Base-by-base conservation (phyloP, 2,797 vertebrate genomes). In the Remorina albescens region DNA sequence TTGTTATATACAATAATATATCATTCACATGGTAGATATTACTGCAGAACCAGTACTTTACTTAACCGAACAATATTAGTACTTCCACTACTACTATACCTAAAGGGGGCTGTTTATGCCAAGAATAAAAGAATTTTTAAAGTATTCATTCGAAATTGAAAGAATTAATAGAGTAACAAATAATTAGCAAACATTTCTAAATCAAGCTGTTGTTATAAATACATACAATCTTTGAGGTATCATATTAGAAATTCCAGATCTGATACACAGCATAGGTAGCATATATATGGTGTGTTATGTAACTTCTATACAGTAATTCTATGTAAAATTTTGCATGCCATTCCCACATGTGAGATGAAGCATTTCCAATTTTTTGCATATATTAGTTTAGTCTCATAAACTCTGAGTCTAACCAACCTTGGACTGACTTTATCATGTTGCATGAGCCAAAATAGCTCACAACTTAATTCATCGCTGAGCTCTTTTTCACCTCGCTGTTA, bases 401-500 rank as follows among this genome's bases (percentile, higher is more conserved):
- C 19, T 19, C 53, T 67, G 16, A 72, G 28, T 58, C 68, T 61
- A 21, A 26, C 59, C 64, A 73, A 87, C 91, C 86, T 87, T 88
- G 86, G 57, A 41, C 61, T 82, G 74, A 88, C 78, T 78, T 87
- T 54, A 51, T 76, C 55, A 63, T 54, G 36, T 49, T 28, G 53
- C 80, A 47, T 4, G 12, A 77, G 53, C 74, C 54, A 85, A 78
- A 92, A 91, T 89, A 91, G 89, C 57, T 44, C 68, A 23, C 42
- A 69, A 82, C 69, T 76, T 82, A 81, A 88, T 85, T 83, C 78
- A 80, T 71, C 68, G 57, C 65, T 30, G 60, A 80, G 84, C 83
- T 89, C 61, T 1, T 84, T 89, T 88, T 87, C 82, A 82, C 80
- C 60, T 18, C 42, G 47, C 80, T 76, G 84, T 90, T 85, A 89